Conservation (phyloP, 2,797 vertebrate species). For the Scyliorhinus canicula region DNA sequence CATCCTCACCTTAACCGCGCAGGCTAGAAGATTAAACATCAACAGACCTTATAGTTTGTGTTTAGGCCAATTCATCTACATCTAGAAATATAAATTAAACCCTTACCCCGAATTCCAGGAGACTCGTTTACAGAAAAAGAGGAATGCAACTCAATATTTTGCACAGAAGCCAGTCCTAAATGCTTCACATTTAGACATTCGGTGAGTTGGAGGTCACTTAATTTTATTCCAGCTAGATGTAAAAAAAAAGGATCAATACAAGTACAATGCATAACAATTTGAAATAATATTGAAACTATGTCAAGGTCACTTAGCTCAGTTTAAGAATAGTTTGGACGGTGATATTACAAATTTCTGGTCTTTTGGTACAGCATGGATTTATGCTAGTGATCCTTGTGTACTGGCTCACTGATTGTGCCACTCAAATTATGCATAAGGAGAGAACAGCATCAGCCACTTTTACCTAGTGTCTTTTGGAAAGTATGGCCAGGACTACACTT, state of each 20-base stretch:
- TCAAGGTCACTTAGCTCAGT: background rate
- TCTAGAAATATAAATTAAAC: background rate
- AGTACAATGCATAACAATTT: background rate
- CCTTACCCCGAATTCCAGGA: conserved; percentile 21
- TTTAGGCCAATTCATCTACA: background rate
- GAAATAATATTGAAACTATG: background rate
- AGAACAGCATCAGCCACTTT: background rate
- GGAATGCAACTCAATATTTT: background rate
- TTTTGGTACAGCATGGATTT: background rate
- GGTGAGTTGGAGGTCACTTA: background rate
- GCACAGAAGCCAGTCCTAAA: conserved; percentile 1
- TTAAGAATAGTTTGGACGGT: background rate
- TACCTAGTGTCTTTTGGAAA: background rate
- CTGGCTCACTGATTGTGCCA: background rate
- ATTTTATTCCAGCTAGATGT: conserved; percentile 10
- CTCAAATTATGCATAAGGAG: background rate
- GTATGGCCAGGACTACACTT: background rate
- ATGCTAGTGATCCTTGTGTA: background rate
- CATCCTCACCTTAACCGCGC: background rate
- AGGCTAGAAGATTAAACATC: background rate
- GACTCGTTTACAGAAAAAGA: background rate
- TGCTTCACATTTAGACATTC: conserved; percentile 20
- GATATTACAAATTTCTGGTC: background rate
- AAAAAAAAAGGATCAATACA: background rate
- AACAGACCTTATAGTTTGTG: background rate